Conservation (phyloP, 1,140 invertebrate genomes). For the Bombus ignitus region DNA sequence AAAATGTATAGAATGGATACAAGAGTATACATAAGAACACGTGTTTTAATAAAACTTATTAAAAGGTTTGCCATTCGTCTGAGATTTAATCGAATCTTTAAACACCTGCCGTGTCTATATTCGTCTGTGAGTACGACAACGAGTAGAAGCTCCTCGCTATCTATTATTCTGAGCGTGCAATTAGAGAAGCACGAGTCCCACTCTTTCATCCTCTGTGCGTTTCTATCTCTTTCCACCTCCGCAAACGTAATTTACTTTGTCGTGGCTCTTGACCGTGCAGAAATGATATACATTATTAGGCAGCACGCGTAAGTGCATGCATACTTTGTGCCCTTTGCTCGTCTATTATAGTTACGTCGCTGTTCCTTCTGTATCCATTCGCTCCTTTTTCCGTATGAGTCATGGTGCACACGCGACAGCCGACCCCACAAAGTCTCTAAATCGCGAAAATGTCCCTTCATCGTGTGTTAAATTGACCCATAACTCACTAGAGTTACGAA, state of each 20-base stretch:
- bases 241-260: conserved; percentile 7
- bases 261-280: neutral
- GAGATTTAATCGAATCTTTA: conserved; percentile 12
- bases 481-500: neutral
- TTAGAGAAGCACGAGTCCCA: neutral
- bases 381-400: neutral
- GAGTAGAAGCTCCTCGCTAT: neutral
- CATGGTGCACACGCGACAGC: neutral
- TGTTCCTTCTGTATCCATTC: too few relatives aligned
- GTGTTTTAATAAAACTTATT: neutral
- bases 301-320: neutral
- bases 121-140: neutral
- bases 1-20: too few relatives aligned
- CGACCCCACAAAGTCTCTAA: neutral
- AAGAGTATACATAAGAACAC: too few relatives aligned
- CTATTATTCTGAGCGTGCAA: conserved; percentile 32
- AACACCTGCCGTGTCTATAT: neutral
- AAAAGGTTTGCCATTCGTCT: neutral
- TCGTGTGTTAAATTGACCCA: neutral
- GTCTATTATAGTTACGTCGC: neutral
- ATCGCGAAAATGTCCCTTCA: neutral
- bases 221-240: neutral
- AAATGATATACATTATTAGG: neutral
- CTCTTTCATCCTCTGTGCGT: neutral
- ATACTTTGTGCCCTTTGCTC: conserved; percentile 4